Base-by-base conservation (phyloP, 2,797 vertebrate genomes). In the Chanos chanos region DNA sequence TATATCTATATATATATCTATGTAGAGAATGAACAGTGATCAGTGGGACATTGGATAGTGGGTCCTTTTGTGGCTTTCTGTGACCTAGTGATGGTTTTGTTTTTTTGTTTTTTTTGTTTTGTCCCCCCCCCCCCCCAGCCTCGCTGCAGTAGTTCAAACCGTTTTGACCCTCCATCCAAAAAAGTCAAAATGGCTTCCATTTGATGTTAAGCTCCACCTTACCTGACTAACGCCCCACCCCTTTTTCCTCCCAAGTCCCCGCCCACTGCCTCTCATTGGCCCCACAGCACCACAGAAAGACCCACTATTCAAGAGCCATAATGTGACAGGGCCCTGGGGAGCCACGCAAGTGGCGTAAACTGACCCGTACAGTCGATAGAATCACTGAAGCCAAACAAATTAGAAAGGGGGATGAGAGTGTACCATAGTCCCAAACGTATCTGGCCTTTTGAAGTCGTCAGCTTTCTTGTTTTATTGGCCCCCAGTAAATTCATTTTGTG, bases 41-140 rank as follows among this genome's bases (percentile, higher is more conserved):
- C 13, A 21, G 50, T 75, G 75, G 76, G 72, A 70, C 85, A 81
- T 87, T 95, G 94, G 95, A 96, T 96, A 97, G 96, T 97, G 96
- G 96, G 96, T 98, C 96, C 91, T 98, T 98, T 98, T 96, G 94
- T 93, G 96, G 94, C 94, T 98, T 96, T 93, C 91, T 90, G 87
- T 91, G 83, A 92, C 89, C 80, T 86, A 77, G 71, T 74, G n/a
- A n/a, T n/a, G n/a, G n/a, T n/a, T n/a, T n/a, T n/a, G n/a, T n/a
- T n/a, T n/a, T n/a, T n/a, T n/a, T n/a, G n/a, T n/a, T n/a, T 68
- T 61, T 64, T 60, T 73, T 40, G 64, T 59, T 77, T 50, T 68
- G 49, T 68, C 76, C 70, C 69, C 54, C n/a, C n/a, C n/a, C n/a
- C n/a, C 66, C 61, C 63, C 54, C 64, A 67, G 44, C 25, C 45